phyloP scores from a whole-genome alignment of 2,113 vertebrate species.

The Seriola rivoliana region DNA sequence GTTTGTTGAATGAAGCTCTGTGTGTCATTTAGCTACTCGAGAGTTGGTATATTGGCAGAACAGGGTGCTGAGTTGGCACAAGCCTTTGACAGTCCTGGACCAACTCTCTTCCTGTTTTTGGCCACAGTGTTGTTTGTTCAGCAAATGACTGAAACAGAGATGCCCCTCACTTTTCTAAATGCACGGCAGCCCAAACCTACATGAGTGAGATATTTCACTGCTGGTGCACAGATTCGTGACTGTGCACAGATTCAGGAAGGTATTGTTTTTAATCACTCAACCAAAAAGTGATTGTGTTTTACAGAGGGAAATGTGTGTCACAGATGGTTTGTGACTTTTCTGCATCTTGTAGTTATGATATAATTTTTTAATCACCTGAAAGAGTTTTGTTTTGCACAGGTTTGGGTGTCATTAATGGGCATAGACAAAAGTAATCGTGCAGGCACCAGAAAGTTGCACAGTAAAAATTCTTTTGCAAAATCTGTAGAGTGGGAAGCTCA shows the following conservation, averaged over 20 bases:
- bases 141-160: slow-evolving; percentile 36
- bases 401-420: background rate
- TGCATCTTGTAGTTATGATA: background rate
- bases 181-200: slow-evolving; percentile 6
- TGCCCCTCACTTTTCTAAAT: slow-evolving; percentile 15
- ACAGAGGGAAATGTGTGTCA: too few species aligned
- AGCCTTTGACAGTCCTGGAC: slow-evolving; percentile 49
- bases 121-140: slow-evolving; percentile 48
- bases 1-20: slow-evolving; percentile 24
- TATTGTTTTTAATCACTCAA: background rate
- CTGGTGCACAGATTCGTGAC: background rate
- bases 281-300: too few species aligned
- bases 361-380: too few species aligned
- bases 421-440: background rate
- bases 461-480: background rate
- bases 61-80: slow-evolving; percentile 45
- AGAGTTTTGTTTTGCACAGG: too few species aligned
- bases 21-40: slow-evolving; percentile 19
- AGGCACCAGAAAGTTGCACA: background rate
- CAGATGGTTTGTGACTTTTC: too few species aligned
- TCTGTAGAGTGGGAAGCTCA: too few species aligned
- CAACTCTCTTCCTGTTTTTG: slow-evolving; percentile 62
- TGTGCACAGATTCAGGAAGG: background rate
- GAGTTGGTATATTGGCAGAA: slow-evolving; percentile 48
- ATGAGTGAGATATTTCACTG: slow-evolving; percentile 1